Evolutionary conservation across 2,888 invertebrate genomes (phyloP).

Genomic region (Drosophila kanekoi): DNA sequence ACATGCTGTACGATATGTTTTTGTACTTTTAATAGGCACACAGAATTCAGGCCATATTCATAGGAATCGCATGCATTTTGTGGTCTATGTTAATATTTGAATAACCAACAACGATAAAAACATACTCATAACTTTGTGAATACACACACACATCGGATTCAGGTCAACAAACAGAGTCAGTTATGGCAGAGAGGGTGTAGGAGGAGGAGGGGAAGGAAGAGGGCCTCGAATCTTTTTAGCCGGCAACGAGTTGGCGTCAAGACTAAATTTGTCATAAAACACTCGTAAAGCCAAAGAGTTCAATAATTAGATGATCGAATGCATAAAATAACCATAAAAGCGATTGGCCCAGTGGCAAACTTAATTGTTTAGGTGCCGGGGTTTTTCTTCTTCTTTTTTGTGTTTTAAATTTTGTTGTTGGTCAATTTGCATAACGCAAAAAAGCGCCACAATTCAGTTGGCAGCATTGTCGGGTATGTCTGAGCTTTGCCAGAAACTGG

Average conservation of each 20-base stretch:
- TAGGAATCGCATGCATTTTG: constrained; percentile 46
- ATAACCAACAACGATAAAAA: constrained; percentile 41
- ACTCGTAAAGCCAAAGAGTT: constrained; percentile 22
- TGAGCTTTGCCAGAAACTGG: constrained; percentile 12
- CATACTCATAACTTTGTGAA: constrained; percentile 21
- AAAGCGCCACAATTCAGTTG: constrained; percentile 6
- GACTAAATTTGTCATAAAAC: constrained; percentile 59
- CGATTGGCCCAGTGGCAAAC: constrained; percentile 38
- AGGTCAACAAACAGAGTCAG: constrained; percentile 44
- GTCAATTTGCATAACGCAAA: constrained; percentile 29
- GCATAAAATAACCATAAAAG: constrained; percentile 70
- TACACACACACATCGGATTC: constrained; percentile 27
- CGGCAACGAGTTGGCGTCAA: constrained; percentile 33
- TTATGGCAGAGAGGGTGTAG: background rate
- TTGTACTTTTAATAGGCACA: constrained; percentile 34
- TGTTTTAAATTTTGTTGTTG: too few species aligned
- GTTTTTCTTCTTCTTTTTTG: background rate
- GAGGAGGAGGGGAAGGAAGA: background rate
- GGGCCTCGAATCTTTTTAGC: constrained; percentile 4
- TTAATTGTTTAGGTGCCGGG: constrained; percentile 13
- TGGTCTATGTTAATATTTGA: constrained; percentile 52
- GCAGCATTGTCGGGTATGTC: constrained; percentile 2
- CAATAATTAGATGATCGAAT: constrained; percentile 51
- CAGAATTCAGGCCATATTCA: constrained; percentile 39
- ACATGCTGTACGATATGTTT: constrained; percentile 23